Percentiles rank a stretch among this genome's conserved stretches.
Evolutionary conservation across 1,140 invertebrate species (phyloP).

Genomic region (Cryptotermes secundus): DNA sequence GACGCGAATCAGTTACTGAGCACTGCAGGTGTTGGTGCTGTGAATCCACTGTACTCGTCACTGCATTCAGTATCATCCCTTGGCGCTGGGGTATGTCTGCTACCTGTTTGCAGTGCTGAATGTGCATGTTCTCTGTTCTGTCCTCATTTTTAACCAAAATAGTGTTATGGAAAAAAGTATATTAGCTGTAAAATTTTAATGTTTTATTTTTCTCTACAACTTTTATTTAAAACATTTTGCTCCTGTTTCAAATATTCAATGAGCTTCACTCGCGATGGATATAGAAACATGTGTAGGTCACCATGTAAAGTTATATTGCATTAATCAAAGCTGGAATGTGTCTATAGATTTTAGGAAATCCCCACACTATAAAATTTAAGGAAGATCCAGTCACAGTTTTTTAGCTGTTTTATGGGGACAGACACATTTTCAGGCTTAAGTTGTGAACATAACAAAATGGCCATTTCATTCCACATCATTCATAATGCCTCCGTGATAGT

Average conservation of each 20-base stretch:
- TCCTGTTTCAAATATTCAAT: too few species aligned
- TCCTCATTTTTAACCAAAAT: neutral
- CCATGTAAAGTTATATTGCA: too few species aligned
- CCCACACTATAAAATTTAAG: too few species aligned
- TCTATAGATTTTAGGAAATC: neutral
- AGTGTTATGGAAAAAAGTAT: neutral
- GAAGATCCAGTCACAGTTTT: too few species aligned
- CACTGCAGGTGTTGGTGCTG: neutral
- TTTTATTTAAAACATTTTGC: neutral
- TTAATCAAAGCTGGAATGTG: too few species aligned
- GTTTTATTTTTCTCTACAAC: neutral
- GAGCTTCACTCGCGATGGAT: too few species aligned
- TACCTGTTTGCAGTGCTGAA: neutral
- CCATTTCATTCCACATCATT: too few species aligned
- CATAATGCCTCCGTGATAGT: too few species aligned
- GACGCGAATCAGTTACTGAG: conserved; percentile 24
- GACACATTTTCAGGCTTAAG: too few species aligned
- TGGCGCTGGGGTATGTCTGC: conserved; percentile 53
- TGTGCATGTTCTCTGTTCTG: neutral
- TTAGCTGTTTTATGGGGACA: too few species aligned
- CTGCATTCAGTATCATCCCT: conserved; percentile 62
- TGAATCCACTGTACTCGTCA: conserved; percentile 53
- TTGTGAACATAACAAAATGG: too few species aligned
- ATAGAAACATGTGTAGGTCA: too few species aligned
- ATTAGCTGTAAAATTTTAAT: neutral